phyloP scores from a whole-genome alignment of 1,140 invertebrate species.

The Oryctes rhinoceros region DNA sequence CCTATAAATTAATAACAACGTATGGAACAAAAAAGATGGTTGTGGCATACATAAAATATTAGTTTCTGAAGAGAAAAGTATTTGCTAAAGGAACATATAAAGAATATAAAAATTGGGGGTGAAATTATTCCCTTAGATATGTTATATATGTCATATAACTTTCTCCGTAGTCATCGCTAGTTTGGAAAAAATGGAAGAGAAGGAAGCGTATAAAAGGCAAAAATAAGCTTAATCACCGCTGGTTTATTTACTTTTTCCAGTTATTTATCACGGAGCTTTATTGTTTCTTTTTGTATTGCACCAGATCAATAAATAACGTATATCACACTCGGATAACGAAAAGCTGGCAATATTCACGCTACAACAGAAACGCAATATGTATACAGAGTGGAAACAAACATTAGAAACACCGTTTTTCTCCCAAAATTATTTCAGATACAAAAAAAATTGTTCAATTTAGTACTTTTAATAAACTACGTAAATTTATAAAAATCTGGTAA shows the following conservation, averaged over 20 bases:
- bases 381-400: too few relatives aligned
- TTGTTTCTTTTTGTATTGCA: neutral
- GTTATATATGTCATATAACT: neutral
- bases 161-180: neutral
- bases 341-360: neutral
- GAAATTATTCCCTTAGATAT: neutral
- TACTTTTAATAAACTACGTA: too few relatives aligned
- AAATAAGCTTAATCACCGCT: neutral
- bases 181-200: neutral
- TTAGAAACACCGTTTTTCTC: too few relatives aligned
- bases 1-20: too few relatives aligned
- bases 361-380: too few relatives aligned
- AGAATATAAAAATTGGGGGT: neutral
- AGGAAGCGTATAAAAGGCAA: neutral
- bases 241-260: neutral
- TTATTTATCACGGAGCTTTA: neutral
- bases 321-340: neutral
- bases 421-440: too few relatives aligned
- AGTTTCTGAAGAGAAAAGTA: too few relatives aligned
- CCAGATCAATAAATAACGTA: constrained; percentile 4
- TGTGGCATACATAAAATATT: too few relatives aligned
- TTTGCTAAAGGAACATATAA: too few relatives aligned
- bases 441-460: too few relatives aligned
- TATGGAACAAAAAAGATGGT: too few relatives aligned
- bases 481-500: too few relatives aligned